These are phyloP conservation scores for Pantherophis alleghaniensis DNA, from an alignment of 2,797 vertebrate genomes.

Conservation along the genomic window DNA sequence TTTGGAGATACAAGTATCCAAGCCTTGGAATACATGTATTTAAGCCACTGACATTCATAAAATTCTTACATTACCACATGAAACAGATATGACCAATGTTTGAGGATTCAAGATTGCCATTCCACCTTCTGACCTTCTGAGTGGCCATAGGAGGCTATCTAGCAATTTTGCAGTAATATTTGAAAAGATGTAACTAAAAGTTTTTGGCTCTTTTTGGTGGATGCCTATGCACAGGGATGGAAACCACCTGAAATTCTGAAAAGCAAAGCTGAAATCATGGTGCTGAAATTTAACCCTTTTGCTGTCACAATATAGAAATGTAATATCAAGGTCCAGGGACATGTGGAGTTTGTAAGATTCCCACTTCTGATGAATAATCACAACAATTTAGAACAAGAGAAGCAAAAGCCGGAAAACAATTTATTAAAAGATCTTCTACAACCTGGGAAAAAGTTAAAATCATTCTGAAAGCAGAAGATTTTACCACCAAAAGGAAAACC, in stretches of 20 bases:
- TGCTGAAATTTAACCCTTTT: neutral
- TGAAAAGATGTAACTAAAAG: neutral
- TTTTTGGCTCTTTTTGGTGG: neutral
- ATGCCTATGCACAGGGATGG: neutral
- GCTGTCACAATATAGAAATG: neutral
- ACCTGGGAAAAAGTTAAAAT: neutral
- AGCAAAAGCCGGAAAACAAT: neutral
- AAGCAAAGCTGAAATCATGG: neutral
- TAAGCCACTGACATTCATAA: no score
- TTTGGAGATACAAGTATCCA: neutral
- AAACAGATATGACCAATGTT: neutral
- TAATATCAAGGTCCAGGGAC: neutral
- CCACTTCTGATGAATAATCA: neutral
- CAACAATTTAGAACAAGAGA: neutral
- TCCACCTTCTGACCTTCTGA: neutral
- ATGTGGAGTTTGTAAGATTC: neutral
- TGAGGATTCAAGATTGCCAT: neutral
- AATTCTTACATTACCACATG: neutral
- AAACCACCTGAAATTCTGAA: neutral
- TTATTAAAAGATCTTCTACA: neutral
- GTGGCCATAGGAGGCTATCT: neutral
- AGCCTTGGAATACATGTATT: neutral
- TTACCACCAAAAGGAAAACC: neutral
- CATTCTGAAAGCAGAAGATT: neutral
- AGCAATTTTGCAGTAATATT: neutral